phyloP scores from a whole-genome alignment of 2,113 vertebrate species.

The Thunnus maccoyii region DNA sequence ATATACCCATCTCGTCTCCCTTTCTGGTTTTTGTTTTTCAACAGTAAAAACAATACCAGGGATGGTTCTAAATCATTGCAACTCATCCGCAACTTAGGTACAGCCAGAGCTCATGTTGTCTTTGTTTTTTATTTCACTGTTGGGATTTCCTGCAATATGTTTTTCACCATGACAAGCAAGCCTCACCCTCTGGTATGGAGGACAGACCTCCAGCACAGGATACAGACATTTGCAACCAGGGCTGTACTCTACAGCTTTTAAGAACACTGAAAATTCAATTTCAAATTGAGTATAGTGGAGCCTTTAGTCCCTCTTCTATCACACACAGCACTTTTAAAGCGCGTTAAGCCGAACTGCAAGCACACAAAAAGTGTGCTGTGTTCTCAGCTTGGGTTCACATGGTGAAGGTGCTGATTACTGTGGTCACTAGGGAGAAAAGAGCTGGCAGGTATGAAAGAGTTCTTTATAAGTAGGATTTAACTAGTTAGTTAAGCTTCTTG shows the following conservation, averaged over 20 bases:
- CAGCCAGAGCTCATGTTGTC: constrained; percentile 6
- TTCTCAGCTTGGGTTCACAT: constrained; percentile 40
- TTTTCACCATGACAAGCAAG: constrained; percentile 18
- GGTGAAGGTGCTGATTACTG: constrained; percentile 58
- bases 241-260: constrained; percentile 4
- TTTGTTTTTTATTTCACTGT: constrained; percentile 27
- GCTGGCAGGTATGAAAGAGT: constrained; percentile 62
- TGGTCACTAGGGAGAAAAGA: constrained; percentile 50
- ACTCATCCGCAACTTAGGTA: neutral
- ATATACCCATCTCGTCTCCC: neutral
- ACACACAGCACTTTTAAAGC: constrained; percentile 15
- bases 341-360: constrained; percentile 34
- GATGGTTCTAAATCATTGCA: neutral
- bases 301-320: constrained; percentile 4
- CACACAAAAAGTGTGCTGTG: constrained; percentile 30
- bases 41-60: neutral
- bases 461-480: constrained; percentile 61
- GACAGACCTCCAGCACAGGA: constrained; percentile 9
- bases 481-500: constrained; percentile 56
- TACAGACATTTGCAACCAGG: constrained; percentile 21
- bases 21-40: neutral
- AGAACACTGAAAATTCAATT: constrained; percentile 21
- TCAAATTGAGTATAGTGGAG: constrained; percentile 15
- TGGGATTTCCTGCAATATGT: constrained; percentile 14
- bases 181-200: constrained; percentile 19